Evolutionary conservation across 1,140 invertebrate genomes (phyloP), one percentile per base, ranked within the genome.

Genomic region (Macrobrachium nipponense): DNA sequence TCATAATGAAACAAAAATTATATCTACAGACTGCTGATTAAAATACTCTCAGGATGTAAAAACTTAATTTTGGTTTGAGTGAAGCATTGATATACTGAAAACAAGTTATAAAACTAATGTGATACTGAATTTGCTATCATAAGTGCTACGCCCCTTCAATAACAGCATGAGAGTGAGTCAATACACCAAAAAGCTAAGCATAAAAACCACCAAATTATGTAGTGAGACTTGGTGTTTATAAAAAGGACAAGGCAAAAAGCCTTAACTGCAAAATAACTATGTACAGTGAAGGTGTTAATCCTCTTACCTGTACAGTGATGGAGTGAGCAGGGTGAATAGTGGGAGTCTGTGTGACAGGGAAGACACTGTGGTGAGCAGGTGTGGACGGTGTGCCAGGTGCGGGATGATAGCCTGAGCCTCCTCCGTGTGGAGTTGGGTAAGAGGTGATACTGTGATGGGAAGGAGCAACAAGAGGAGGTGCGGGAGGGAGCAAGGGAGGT

Each of bases 281-380:
- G 59, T 62, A 44, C 43, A 75, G 68, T 27, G 17, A 62, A 58
- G 76, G 44, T 27, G 58, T 51, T 44, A 44, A 62, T 61, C 81
- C 73, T 60, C 82, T 78, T 87, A 89, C 88, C 88, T 89, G 88
- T n/a, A 89, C 88, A 80, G 88, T 89, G 82, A 89, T 87, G 82
- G 88, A 82, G 86, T 89, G 88, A 62, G 78, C 85, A 62, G 86
- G 88, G 82, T 89, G 84, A 44, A 89, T 89, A 79, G 86, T 83
- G 64, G 88, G 88, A 44, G 81, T 78, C 43, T 82, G 73, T 20
- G 60, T 60, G 59, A 70, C 44, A 36, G 77, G 84, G 84, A 75
- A 86, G 58, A 66, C 77, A 62, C 66, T 80, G 17, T 62, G 81
- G 86, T 51, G 75, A 78, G 80, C 43, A 62, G 64, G 80, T n/a